Evolutionary conservation across 2,888 invertebrate genomes (phyloP), one percentile per base, ranked within the genome.

Genomic region (Meganola albula): DNA sequence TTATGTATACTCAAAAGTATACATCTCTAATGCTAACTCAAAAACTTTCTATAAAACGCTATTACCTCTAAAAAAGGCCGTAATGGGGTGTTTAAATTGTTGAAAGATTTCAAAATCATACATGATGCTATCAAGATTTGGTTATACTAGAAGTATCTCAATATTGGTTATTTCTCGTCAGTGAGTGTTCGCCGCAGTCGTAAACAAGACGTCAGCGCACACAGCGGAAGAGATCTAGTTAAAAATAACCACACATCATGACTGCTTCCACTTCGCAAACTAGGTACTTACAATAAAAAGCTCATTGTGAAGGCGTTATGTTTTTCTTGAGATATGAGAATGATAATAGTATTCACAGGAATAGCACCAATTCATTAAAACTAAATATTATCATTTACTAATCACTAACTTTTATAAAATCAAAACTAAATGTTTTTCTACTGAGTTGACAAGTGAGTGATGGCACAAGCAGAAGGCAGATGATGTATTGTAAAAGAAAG

Each of bases 251-350:
- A 51, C 48, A 52, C 41, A 46, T n/a, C n/a, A n/a, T 49, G 44
- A 44, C 36, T 33, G 34, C 32, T 31, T 27, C 12, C 32, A 36
- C 24, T 38, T 30, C 29, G 40, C 23, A 29, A 20, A 40, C 12
- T 34, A 27, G n/a, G n/a, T 78, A 89, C 90, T 90, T 71, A 90
- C 90, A 90, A 90, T 61, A 90, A 78, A 75, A 90, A 90, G 77
- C 90, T 90, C 89, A 89, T 89, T 63, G 73, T 87, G 59, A 37
- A 44, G 40, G 45, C 45, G 48, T 44, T 41, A 26, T 53, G 48
- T 44, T 48, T 45, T 49, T 38, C 50, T 48, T 48, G 33, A 51
- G 50, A 54, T 46, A 39, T 45, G 38, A 52, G 43, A 53, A 53
- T 21, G 54, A 54, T 50, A 46, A 42, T 40, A n/a, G n/a, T n/a